Conservation (phyloP, 2,797 vertebrate genomes). For the Acanthiza pusilla region DNA sequence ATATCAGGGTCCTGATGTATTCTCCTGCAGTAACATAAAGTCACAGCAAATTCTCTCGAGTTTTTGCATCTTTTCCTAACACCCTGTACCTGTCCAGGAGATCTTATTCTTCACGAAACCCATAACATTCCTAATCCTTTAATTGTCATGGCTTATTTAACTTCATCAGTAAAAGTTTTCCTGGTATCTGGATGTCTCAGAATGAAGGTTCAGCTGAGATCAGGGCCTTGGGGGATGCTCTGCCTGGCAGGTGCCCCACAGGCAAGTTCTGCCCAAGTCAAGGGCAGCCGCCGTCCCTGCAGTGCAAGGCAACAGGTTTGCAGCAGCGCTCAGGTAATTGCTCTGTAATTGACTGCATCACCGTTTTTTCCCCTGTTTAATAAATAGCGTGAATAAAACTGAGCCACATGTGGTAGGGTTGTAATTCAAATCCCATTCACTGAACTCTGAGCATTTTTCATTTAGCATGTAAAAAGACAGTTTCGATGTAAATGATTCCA, state of each 20-base stretch:
- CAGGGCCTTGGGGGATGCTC: background rate
- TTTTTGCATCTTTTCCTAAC: background rate
- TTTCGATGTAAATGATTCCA: slow-evolving; percentile 63
- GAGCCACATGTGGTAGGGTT: slow-evolving; percentile 39
- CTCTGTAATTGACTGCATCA: slow-evolving; percentile 80
- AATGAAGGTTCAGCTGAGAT: background rate
- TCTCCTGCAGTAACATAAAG: slow-evolving; percentile 53
- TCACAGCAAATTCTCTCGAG: background rate
- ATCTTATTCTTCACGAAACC: background rate
- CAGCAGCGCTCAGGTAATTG: background rate
- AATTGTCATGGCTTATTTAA: background rate
- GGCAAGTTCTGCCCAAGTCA: background rate
- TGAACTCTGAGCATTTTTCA: slow-evolving; percentile 42
- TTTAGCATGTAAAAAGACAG: slow-evolving; percentile 57
- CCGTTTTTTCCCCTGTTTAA: slow-evolving; percentile 74
- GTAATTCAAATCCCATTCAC: slow-evolving; percentile 54
- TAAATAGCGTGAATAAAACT: slow-evolving; percentile 77
- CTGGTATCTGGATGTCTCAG: background rate
- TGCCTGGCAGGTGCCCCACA: rapidly evolving
- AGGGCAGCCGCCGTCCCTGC: background rate
- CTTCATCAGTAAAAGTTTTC: background rate
- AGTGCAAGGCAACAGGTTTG: background rate
- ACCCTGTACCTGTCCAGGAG: background rate
- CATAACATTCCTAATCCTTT: background rate
- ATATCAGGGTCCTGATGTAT: slow-evolving; percentile 9